Conservation (phyloP, 2,888 invertebrate genomes). For the Scaptomyza parva region DNA sequence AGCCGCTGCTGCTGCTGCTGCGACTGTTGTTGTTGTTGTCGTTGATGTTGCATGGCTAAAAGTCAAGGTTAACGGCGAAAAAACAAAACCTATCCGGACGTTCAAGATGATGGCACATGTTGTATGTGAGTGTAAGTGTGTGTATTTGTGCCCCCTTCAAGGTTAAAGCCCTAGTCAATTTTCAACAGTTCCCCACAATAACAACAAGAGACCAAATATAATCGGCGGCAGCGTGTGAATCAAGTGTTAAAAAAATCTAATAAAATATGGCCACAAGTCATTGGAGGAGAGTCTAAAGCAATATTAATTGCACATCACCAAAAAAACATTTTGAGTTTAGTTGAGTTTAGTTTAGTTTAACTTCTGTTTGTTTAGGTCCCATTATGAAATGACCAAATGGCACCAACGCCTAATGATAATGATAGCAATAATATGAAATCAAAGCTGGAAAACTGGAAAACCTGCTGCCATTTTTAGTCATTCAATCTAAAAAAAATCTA, state of each 20-base stretch:
- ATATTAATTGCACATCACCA: slow-evolving; percentile 46
- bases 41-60: slow-evolving; percentile 48
- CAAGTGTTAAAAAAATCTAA: slow-evolving; percentile 22
- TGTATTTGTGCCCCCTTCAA: slow-evolving; percentile 30
- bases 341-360: slow-evolving; percentile 19
- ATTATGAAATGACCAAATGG: slow-evolving; percentile 45
- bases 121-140: slow-evolving; percentile 10
- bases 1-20: slow-evolving; percentile 22
- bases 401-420: slow-evolving; percentile 54
- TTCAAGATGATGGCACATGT: slow-evolving; percentile 42
- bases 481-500: slow-evolving; percentile 31
- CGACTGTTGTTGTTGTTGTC: not conserved
- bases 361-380: slow-evolving; percentile 13
- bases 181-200: slow-evolving; percentile 15
- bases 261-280: slow-evolving; percentile 39
- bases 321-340: not conserved
- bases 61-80: slow-evolving; percentile 69
- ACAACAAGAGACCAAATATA: slow-evolving; percentile 9
- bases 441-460: slow-evolving; percentile 11
- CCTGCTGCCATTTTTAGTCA: slow-evolving; percentile 47
- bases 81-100: slow-evolving; percentile 44
- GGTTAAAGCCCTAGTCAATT: slow-evolving; percentile 39
- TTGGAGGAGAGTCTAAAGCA: slow-evolving; percentile 6
- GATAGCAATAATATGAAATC: slow-evolving; percentile 18
- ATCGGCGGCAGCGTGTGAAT: slow-evolving; percentile 53